These are phyloP conservation scores for Penaeus japonicus DNA, from an alignment of 1,140 invertebrate genomes.

Conservation along the genomic window DNA sequence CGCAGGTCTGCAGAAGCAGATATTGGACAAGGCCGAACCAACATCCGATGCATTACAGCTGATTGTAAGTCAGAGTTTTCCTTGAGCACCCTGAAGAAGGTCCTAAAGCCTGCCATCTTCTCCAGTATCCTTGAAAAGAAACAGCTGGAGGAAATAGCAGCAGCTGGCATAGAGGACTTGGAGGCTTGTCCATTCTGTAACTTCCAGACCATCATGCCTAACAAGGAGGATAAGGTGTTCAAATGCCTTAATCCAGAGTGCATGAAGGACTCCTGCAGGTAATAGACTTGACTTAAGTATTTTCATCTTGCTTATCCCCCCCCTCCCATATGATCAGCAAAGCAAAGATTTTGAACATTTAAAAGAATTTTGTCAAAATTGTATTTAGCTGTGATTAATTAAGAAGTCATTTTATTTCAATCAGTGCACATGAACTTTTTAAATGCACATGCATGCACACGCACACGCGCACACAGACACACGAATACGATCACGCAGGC, in stretches of 20 bases:
- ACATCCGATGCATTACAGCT: constrained; percentile 67
- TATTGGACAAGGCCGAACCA: constrained; percentile 68
- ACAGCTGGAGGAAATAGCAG: constrained; percentile 71
- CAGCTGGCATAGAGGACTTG: constrained; percentile 71
- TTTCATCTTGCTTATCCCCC: no score
- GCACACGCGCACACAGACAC: no score
- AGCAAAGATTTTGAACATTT: no score
- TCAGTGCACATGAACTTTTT: no score
- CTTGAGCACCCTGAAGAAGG: constrained; percentile 65
- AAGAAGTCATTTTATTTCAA: no score
- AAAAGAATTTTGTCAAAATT: no score
- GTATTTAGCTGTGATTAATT: no score
- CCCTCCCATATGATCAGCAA: no score
- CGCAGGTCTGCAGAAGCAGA: constrained; percentile 66
- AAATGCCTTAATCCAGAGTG: constrained; percentile 73
- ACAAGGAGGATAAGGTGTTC: constrained; percentile 70
- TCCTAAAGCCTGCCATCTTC: constrained; percentile 68
- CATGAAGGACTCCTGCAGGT: constrained; percentile 73
- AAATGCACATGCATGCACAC: no score
- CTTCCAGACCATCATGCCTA: constrained; percentile 71
- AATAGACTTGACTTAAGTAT: constrained; percentile 6
- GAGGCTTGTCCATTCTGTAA: constrained; percentile 74
- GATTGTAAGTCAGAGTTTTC: constrained; percentile 66
- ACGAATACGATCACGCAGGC: no score
- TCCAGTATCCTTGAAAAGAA: constrained; percentile 68